phyloP scores from a whole-genome alignment of 2,888 invertebrate species.

The Cantharis rustica region DNA sequence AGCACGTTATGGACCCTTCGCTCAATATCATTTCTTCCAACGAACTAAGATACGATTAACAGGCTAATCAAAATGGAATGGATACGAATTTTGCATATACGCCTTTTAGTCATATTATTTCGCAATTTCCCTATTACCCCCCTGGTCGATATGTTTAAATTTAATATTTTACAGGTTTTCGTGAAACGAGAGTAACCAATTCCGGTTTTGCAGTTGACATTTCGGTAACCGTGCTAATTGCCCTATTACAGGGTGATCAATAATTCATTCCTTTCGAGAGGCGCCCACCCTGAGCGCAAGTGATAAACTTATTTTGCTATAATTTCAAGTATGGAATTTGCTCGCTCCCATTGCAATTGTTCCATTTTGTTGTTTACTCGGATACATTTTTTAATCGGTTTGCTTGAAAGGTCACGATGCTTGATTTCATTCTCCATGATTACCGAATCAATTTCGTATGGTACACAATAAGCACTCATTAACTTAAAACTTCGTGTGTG shows the following conservation, averaged over 20 bases:
- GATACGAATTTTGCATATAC: background rate
- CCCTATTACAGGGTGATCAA: background rate
- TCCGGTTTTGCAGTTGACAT: background rate
- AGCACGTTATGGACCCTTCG: constrained; percentile 15
- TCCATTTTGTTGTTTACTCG: background rate
- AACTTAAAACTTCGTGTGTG: background rate
- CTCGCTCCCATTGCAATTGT: background rate
- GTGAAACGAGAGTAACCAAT: background rate
- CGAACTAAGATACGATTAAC: constrained; percentile 5
- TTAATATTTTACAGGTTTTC: background rate
- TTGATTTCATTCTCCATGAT: background rate
- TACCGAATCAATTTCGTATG: background rate
- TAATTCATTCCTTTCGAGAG: background rate
- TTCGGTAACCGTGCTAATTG: background rate
- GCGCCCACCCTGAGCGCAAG: background rate
- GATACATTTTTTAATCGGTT: background rate
- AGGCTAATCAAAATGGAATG: constrained; percentile 9
- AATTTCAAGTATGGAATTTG: background rate
- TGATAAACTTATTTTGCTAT: background rate
- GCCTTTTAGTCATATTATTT: background rate
- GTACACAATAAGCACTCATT: background rate
- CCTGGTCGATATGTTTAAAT: background rate
- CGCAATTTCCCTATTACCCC: background rate
- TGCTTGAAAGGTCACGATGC: background rate
- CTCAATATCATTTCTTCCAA: constrained; percentile 13